A percentile compares a stretch with the other conserved stretches of the same genome.
phyloP scores from a whole-genome alignment of 2,888 invertebrate species.

The Tetropium fuscum region DNA sequence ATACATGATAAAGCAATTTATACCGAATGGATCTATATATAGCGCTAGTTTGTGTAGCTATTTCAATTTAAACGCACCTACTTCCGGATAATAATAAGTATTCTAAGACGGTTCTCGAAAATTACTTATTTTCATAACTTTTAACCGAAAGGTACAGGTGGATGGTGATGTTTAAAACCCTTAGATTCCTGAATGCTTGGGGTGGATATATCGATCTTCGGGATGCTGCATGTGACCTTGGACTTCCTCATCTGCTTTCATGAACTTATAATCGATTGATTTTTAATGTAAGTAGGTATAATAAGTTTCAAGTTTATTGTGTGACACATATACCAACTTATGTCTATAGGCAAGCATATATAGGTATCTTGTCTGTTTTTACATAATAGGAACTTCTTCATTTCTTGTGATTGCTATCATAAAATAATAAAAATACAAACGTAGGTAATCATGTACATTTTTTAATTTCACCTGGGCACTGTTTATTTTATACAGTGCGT shows the following conservation, averaged over 20 bases:
- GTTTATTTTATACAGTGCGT: too few relatives aligned
- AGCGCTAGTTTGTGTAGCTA: not conserved
- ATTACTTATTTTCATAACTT: constrained; percentile 1
- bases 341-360: too few relatives aligned
- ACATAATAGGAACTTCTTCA: too few relatives aligned
- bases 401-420: too few relatives aligned
- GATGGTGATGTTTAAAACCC: not conserved
- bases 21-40: not conserved
- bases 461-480: too few relatives aligned
- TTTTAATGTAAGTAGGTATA: not conserved
- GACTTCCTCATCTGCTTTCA: constrained; percentile 38
- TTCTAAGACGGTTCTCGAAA: not conserved
- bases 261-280: not conserved
- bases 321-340: too few relatives aligned
- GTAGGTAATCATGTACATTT: too few relatives aligned
- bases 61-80: not conserved
- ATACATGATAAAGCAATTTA: not conserved
- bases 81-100: not conserved
- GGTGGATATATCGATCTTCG: constrained; percentile 25
- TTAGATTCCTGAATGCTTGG: constrained; percentile 12
- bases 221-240: constrained; percentile 60
- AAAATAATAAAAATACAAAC: too few relatives aligned
- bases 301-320: not conserved
- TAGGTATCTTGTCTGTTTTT: too few relatives aligned
- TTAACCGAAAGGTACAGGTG: constrained; percentile 3